Evolutionary conservation across 2,797 vertebrate genomes (phyloP).

Genomic region (Ctenopoma kingsleyae): DNA sequence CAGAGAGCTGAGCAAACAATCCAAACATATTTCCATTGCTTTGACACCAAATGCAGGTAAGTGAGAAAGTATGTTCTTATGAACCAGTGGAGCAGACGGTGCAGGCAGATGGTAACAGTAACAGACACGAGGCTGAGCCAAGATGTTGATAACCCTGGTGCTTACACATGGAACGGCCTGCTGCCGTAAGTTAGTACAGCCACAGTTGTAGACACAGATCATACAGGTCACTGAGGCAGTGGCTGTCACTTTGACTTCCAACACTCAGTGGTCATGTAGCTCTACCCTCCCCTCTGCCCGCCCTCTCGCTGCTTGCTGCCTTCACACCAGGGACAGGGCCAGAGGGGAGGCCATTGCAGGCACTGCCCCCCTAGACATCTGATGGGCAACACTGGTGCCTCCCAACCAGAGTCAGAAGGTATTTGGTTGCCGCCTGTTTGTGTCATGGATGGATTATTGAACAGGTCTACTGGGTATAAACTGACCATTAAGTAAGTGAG

Average conservation of each 20-base stretch:
- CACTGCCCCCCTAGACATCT: too few relatives aligned
- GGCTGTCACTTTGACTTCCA: constrained; percentile 62
- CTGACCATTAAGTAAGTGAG: too few relatives aligned
- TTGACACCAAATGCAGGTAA: constrained; percentile 3
- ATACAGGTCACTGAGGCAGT: constrained; percentile 60
- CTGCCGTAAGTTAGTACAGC: constrained; percentile 39
- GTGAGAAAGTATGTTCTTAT: not conserved
- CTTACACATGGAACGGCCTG: constrained; percentile 47
- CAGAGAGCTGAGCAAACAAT: not conserved
- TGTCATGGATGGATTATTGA: not conserved
- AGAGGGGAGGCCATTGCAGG: not conserved
- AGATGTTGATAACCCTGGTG: constrained; percentile 29
- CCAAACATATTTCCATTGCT: too few relatives aligned
- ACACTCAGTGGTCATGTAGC: constrained; percentile 34
- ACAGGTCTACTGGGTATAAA: not conserved
- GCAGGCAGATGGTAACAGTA: constrained; percentile 60
- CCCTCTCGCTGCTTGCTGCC: not conserved
- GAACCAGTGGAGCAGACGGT: constrained; percentile 25
- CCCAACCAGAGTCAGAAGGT: not conserved
- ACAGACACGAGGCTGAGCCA: constrained; percentile 38
- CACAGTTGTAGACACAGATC: constrained; percentile 38
- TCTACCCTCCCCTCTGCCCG: constrained; percentile 12
- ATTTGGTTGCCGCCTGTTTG: not conserved
- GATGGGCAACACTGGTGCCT: not conserved
- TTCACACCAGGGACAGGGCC: not conserved